These are phyloP conservation scores for Pinctada fucata DNA, from an alignment of 2,888 invertebrate species.

Conservation along the genomic window DNA sequence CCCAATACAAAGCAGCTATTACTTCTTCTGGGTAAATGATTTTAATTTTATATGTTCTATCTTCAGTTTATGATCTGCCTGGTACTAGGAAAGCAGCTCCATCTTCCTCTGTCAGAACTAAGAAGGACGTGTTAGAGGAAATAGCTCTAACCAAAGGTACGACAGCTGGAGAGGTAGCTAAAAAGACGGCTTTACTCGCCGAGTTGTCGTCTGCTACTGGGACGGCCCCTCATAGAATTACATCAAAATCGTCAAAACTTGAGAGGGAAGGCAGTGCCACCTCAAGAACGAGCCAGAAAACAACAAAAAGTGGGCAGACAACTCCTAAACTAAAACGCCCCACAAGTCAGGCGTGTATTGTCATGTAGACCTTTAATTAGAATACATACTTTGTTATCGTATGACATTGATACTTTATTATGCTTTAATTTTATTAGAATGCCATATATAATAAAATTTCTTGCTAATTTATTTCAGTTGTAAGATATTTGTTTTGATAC, in stretches of 20 bases:
- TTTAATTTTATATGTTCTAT: too few relatives aligned
- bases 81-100: not conserved
- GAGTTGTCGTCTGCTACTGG: not conserved
- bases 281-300: not conserved
- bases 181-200: not conserved
- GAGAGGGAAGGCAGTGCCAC: not conserved
- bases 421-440: too few relatives aligned
- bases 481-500: too few relatives aligned
- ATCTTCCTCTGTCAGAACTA: not conserved
- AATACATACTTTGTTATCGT: too few relatives aligned
- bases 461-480: too few relatives aligned
- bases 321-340: constrained; percentile 12
- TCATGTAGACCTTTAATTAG: not conserved
- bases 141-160: not conserved
- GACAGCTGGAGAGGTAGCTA: not conserved
- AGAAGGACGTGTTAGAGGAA: not conserved
- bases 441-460: too few relatives aligned
- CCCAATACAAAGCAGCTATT: too few relatives aligned
- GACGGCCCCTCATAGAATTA: not conserved
- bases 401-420: too few relatives aligned
- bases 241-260: not conserved
- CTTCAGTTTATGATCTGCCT: not conserved
- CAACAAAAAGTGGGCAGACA: not conserved
- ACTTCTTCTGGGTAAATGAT: too few relatives aligned
- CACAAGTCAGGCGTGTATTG: constrained; percentile 20